Conservation (phyloP, 2,113 vertebrate genomes). For the Archilochus colubris region DNA sequence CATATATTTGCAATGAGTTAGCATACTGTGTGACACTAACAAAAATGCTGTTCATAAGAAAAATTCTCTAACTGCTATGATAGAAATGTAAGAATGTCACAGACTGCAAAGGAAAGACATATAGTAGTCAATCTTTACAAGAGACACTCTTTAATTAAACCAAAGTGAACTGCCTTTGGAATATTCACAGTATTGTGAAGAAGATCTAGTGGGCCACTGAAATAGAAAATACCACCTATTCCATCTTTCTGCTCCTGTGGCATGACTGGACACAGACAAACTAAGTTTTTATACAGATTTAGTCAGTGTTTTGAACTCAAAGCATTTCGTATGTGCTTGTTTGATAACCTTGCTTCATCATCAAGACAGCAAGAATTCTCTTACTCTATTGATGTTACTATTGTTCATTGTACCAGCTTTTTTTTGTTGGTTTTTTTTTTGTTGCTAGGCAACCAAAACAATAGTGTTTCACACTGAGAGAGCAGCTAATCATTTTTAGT, state of each 20-base stretch:
- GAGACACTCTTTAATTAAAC: neutral
- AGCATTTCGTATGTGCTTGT: neutral
- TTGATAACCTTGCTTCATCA: neutral
- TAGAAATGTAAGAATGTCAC: neutral
- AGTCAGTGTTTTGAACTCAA: slow-evolving; percentile 11
- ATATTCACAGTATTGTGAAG: neutral
- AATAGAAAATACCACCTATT: neutral
- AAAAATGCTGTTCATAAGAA: neutral
- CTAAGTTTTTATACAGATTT: neutral
- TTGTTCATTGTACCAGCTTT: neutral
- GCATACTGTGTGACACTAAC: neutral
- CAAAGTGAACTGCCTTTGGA: neutral
- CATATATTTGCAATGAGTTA: neutral
- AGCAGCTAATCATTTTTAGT: slow-evolving; percentile 41
- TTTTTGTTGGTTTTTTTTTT: neutral
- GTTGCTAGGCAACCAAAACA: slow-evolving; percentile 66
- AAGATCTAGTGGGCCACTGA: neutral
- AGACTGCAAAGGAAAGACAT: neutral
- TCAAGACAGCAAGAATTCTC: slow-evolving; percentile 2
- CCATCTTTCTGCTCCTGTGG: neutral
- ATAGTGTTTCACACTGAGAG: neutral
- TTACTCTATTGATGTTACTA: slow-evolving; percentile 4
- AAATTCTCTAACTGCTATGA: neutral
- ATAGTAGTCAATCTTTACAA: neutral
- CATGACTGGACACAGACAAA: neutral